phyloP scores from a whole-genome alignment of 2,888 invertebrate species.

The Diploptera punctata region DNA sequence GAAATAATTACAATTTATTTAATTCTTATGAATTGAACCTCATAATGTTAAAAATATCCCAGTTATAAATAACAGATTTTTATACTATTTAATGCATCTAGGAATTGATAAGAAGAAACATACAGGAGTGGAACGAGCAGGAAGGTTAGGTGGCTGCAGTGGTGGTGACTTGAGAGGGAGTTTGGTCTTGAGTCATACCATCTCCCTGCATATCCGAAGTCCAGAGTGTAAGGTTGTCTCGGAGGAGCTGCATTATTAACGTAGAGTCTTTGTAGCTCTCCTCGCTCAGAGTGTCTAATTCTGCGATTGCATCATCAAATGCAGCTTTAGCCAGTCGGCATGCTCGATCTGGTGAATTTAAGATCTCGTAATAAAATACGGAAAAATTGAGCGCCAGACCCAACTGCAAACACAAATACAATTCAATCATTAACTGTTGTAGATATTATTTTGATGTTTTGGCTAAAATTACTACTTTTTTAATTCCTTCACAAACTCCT shows the following conservation, averaged over 20 bases:
- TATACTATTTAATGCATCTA: too few species aligned
- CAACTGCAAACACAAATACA: constrained; percentile 74
- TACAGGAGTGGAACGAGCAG: not conserved
- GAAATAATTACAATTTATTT: too few species aligned
- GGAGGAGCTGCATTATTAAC: constrained; percentile 98
- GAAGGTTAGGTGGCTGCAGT: not conserved
- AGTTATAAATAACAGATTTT: too few species aligned
- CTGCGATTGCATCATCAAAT: constrained; percentile 98
- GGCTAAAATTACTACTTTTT: too few species aligned
- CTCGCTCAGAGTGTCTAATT: constrained; percentile 96
- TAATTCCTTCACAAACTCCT: too few species aligned
- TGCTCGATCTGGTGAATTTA: constrained; percentile 97
- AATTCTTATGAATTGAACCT: too few species aligned
- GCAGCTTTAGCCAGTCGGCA: constrained; percentile 98
- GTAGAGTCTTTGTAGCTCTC: constrained; percentile 99
- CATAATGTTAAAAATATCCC: too few species aligned
- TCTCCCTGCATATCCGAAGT: constrained; percentile 98
- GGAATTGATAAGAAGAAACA: too few species aligned
- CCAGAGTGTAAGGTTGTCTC: constrained; percentile 99
- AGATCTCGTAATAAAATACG: constrained; percentile 99
- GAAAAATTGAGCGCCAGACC: constrained; percentile 98
- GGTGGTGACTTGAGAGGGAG: too few species aligned
- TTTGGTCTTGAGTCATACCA: constrained; percentile 61
- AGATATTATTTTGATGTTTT: too few species aligned
- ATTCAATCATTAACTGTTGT: too few species aligned